Base-by-base conservation (phyloP, 2,797 vertebrate genomes). In the Discoglossus pictus region DNA sequence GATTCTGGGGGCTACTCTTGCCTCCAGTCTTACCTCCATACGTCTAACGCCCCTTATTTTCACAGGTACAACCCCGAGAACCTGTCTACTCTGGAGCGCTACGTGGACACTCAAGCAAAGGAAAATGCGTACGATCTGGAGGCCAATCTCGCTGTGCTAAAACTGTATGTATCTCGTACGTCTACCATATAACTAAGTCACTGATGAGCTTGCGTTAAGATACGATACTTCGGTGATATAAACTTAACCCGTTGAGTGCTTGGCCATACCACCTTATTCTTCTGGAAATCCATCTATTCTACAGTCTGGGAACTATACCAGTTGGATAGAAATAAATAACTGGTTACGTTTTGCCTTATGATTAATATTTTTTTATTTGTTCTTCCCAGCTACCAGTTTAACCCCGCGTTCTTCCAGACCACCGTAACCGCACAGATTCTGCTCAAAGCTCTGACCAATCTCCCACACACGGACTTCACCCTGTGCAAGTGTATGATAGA, bases 401-500 rank as follows among this genome's bases (percentile, higher is more conserved):
- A 97, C 68, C 95, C 95, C 0, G 91, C 94, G 4, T 97, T 95
- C 81, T 98, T 98, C 86, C 96, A 98, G 88, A 92, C 89, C 1
- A 79, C 83, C 0, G 94, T 98, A 61, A 96, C 95, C 0, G 92
- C 95, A 0, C 95, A 97, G 87, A 93, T 98, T 67, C 89, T 98
- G 68, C 89, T 97, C 23, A 98, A 98, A 80, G 95, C 96, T 0
- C 88, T 98, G 61, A 98, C 95, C 73, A 98, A 98, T 78, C 87
- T 98, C 2, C 96, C 95, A 0, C 94, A 98, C 88, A 98, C 94
- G 0, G 94, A 98, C 87, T 98, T 98, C 84, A 98, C 96, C 0
- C 90, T 98, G 24, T 98, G 95, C 88, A 98, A 98, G 76, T 98
- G 95, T 68, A 96, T 98, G 94, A 97, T 97, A 0, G 94, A 98